Evolutionary conservation across 2,113 vertebrate genomes (phyloP).

Genomic region (Bambusicola thoracicus): DNA sequence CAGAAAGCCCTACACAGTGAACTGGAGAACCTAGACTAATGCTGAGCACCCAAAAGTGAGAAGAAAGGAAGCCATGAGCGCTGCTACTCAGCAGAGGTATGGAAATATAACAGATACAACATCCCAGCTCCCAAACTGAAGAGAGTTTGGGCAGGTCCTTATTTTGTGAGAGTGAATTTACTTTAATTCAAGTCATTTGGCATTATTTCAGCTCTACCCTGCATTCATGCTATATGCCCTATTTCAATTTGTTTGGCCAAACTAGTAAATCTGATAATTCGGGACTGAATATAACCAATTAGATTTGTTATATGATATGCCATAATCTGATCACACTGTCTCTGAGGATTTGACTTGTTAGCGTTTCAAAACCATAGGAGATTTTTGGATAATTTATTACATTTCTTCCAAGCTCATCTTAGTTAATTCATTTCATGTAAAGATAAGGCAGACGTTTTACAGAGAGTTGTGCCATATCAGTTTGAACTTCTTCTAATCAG

Average conservation of each 20-base stretch:
- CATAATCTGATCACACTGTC: constrained; percentile 15
- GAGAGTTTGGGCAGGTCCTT: neutral
- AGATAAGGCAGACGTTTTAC: constrained; percentile 50
- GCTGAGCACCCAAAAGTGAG: neutral
- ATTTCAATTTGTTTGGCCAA: constrained; percentile 12
- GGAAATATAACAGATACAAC: neutral
- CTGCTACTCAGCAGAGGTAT: neutral
- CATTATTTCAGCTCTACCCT: neutral
- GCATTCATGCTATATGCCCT: neutral
- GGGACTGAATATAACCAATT: neutral
- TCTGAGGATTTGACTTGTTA: constrained; percentile 16
- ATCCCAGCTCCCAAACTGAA: neutral
- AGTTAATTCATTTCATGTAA: constrained; percentile 54
- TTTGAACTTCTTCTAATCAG: constrained; percentile 11
- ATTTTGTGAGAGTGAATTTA: neutral
- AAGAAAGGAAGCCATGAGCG: neutral
- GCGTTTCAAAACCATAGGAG: constrained; percentile 47
- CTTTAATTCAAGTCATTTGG: neutral
- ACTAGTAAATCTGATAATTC: constrained; percentile 27
- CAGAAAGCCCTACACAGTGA: neutral
- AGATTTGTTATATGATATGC: neutral
- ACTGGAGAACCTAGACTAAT: neutral
- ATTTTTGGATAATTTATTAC: constrained; percentile 61
- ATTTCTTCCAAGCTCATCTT: constrained; percentile 53
- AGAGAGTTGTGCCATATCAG: neutral